These are phyloP conservation scores for Astreopora myriophthalma DNA, from an alignment of 64 coral and sea anemone species.

Conservation along the genomic window DNA sequence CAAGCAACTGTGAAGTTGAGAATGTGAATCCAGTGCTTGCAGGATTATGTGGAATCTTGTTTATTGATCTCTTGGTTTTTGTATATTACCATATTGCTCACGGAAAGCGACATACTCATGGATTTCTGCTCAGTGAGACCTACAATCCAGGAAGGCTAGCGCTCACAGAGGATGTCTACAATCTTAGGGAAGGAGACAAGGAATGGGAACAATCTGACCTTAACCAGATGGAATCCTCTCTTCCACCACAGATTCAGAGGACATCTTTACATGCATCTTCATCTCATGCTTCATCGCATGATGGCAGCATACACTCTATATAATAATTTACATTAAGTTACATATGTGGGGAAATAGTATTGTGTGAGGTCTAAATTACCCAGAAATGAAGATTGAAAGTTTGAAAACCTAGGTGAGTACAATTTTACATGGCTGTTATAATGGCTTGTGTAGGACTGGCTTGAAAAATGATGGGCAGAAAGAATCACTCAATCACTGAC, in stretches of 20 bases:
- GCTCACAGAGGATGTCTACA: background rate
- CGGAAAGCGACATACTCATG: slow-evolving; percentile 71
- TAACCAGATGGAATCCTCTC: slow-evolving; percentile 10
- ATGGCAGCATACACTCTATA: slow-evolving; percentile 11
- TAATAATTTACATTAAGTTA: background rate
- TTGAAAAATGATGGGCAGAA: too few species aligned
- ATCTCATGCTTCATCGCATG: background rate
- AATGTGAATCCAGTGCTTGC: slow-evolving; percentile 73
- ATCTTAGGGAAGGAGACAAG: background rate
- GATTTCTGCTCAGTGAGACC: slow-evolving; percentile 65
- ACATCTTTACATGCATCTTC: background rate
- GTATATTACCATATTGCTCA: slow-evolving; percentile 75
- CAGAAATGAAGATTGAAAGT: too few species aligned
- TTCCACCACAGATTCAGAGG: background rate
- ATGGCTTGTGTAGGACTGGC: too few species aligned
- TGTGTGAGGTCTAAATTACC: too few species aligned
- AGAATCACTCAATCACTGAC: too few species aligned
- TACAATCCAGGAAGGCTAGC: slow-evolving; percentile 40
- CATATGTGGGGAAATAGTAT: too few species aligned
- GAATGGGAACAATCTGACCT: background rate
- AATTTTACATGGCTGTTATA: too few species aligned
- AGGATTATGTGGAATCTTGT: slow-evolving; percentile 42
- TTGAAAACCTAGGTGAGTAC: too few species aligned
- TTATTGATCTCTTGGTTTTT: slow-evolving; percentile 37
- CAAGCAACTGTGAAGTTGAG: slow-evolving; percentile 67